These are phyloP conservation scores for Panthera tigris DNA, from an alignment of 2,113 vertebrate genomes.

Conservation along the genomic window DNA sequence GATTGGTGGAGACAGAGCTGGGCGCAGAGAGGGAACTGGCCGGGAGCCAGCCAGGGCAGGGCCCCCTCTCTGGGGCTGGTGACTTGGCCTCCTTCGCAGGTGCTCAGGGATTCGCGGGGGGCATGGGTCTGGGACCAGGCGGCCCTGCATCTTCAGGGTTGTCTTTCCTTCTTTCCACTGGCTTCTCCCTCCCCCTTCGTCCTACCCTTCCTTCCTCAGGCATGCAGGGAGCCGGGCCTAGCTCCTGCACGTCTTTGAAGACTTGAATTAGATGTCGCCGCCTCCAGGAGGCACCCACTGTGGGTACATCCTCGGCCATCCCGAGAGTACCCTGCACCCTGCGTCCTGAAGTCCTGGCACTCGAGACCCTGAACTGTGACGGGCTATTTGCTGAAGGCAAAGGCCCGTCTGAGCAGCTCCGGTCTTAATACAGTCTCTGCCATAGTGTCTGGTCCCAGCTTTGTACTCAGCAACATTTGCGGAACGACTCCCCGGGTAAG, in stretches of 20 bases:
- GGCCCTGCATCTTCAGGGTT: too few relatives aligned
- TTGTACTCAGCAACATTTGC: too few relatives aligned
- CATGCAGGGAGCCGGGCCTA: too few relatives aligned
- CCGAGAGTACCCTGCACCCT: rapidly evolving
- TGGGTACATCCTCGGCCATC: too few relatives aligned
- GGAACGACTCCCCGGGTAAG: neutral
- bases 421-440: neutral
- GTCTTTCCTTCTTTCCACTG: too few relatives aligned
- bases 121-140: rapidly evolving
- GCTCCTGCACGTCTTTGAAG: too few relatives aligned
- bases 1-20: neutral
- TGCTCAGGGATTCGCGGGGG: too few relatives aligned
- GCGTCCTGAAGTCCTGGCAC: rapidly evolving
- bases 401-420: neutral
- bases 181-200: rapidly evolving
- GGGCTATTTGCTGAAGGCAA: rapidly evolving
- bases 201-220: neutral
- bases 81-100: neutral
- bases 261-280: neutral
- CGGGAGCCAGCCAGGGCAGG: rapidly evolving
- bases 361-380: rapidly evolving
- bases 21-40: neutral
- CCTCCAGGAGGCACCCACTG: rapidly evolving
- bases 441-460: neutral
- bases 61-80: rapidly evolving